phyloP scores from a whole-genome alignment of 2,113 vertebrate genomes.

The Ameiurus melas region DNA sequence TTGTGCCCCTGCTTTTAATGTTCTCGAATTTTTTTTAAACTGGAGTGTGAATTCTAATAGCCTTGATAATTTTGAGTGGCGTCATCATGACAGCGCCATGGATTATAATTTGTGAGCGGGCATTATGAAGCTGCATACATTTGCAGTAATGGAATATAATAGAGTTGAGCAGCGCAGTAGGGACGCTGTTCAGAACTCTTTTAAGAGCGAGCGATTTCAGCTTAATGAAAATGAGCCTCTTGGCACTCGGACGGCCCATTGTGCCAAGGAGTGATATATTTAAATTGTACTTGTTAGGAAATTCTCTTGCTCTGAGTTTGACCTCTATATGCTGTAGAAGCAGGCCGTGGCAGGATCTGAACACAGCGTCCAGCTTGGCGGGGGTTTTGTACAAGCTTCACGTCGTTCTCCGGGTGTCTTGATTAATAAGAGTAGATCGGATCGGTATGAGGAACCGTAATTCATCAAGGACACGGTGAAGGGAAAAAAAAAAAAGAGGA shows the following conservation, averaged over 20 bases:
- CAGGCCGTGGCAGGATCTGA: slow-evolving; percentile 7
- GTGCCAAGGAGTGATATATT: slow-evolving; percentile 39
- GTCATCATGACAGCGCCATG: slow-evolving; percentile 36
- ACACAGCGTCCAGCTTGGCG: slow-evolving; percentile 3
- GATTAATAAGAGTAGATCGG: slow-evolving; percentile 44
- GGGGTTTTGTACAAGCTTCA: background rate
- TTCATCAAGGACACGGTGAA: slow-evolving; percentile 43
- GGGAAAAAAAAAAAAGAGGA: slow-evolving; percentile 14
- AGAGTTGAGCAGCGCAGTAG: slow-evolving; percentile 38
- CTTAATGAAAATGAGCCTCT: slow-evolving; percentile 49
- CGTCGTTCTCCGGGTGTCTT: slow-evolving; percentile 18
- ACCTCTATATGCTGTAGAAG: slow-evolving; percentile 35
- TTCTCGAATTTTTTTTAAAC: background rate
- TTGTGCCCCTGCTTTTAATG: background rate
- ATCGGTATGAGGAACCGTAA: slow-evolving; percentile 46
- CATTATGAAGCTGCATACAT: slow-evolving; percentile 42
- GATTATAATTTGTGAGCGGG: slow-evolving; percentile 38
- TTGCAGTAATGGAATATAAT: slow-evolving; percentile 49
- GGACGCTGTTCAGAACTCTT: slow-evolving; percentile 35
- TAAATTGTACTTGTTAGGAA: slow-evolving; percentile 41
- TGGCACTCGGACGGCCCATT: slow-evolving; percentile 50
- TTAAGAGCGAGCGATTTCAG: slow-evolving; percentile 38
- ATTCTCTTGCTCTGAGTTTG: slow-evolving; percentile 39
- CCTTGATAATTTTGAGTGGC: slow-evolving; percentile 22
- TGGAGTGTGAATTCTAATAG: slow-evolving; percentile 1